Percentiles rank a stretch among this genome's conserved stretches.
phyloP scores from a whole-genome alignment of 2,113 vertebrate species.

The Mugil cephalus region DNA sequence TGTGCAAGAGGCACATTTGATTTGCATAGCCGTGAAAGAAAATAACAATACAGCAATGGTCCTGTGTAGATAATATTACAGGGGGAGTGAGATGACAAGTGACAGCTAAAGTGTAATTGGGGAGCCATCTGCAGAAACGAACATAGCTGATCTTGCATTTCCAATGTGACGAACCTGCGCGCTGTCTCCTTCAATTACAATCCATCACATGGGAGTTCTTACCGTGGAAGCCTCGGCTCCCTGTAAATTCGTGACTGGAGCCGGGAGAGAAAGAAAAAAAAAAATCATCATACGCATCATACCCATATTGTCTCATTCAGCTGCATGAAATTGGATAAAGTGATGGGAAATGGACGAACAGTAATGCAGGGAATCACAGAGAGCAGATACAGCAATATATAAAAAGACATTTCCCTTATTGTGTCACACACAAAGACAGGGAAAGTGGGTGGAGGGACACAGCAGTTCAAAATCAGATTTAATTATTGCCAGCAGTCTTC shows the following conservation, averaged over 20 bases:
- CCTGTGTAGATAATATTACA: conserved; percentile 37
- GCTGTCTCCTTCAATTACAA: conserved; percentile 45
- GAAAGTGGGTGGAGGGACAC: conserved; percentile 7
- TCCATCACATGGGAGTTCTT: conserved; percentile 31
- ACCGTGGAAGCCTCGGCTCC: conserved; percentile 2
- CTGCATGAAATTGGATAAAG: conserved; percentile 63
- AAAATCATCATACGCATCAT: conserved; percentile 33
- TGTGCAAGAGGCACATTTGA: conserved; percentile 28
- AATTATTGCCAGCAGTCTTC: conserved; percentile 15
- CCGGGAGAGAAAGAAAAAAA: background rate
- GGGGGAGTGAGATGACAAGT: conserved; percentile 54
- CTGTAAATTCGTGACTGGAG: conserved; percentile 10
- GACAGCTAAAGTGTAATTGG: conserved; percentile 61
- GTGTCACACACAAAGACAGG: conserved; percentile 32
- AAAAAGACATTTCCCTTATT: conserved; percentile 44
- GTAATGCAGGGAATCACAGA: conserved; percentile 23
- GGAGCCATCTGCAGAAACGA: conserved; percentile 62
- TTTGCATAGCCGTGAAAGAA: conserved; percentile 40
- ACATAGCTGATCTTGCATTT: conserved; percentile 70
- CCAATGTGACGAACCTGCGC: conserved; percentile 53
- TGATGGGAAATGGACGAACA: conserved; percentile 50
- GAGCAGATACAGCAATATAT: conserved; percentile 42
- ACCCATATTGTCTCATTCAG: conserved; percentile 51
- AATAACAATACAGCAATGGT: conserved; percentile 44
- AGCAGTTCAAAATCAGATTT: conserved; percentile 42